Evolutionary conservation across 2,113 vertebrate genomes (phyloP), one percentile per base, ranked within the genome.

Genomic region (Chinchilla lanigera): DNA sequence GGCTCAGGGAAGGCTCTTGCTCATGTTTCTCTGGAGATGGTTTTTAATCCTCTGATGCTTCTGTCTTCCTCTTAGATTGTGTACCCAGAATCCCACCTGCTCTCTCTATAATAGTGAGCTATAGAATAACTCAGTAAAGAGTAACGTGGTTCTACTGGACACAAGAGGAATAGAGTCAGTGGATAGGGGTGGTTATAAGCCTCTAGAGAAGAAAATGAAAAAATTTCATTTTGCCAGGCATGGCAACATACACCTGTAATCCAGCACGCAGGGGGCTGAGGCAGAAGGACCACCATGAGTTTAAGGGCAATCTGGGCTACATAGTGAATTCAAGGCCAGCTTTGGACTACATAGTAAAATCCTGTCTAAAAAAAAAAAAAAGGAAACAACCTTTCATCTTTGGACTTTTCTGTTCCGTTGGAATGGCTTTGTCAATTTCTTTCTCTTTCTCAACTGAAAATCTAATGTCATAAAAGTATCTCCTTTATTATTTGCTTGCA

Each of bases 321-420:
- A 69, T 8, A 17, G 35, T n/a, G 65, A 69, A 13, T 69, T 69
- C 35, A 69, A 69, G 33, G 35, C 65, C 65, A n/a, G 65, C 35
- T 16, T 16, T 69, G 35, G 35, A 19, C 65, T 69, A n/a, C 22
- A 75, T 71, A n/a, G n/a, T 3, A 9, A 38, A 38, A 50, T 50
- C 47, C 47, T 50, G 47, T 50, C 47, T 50, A 50, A 73, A 14
- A 14, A 16, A 65, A 5, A 33, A 35, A 1, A 33, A 38, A n/a
- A 67, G 28, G 17, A 20, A 71, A 38, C 7, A 71, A 16, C 16
- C 28, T 38, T 30, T 71, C 19, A 96, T 95, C 93, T 97, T 97
- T 97, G 91, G 97, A 96, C 97, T 98, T 96, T 96, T 96, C 69
- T 89, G 93, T 97, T 97, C 4, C 11, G 83, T 96, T 93, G 92